Evolutionary conservation across 1,140 invertebrate species (phyloP).

Genomic region (Drosophila biarmipes): DNA sequence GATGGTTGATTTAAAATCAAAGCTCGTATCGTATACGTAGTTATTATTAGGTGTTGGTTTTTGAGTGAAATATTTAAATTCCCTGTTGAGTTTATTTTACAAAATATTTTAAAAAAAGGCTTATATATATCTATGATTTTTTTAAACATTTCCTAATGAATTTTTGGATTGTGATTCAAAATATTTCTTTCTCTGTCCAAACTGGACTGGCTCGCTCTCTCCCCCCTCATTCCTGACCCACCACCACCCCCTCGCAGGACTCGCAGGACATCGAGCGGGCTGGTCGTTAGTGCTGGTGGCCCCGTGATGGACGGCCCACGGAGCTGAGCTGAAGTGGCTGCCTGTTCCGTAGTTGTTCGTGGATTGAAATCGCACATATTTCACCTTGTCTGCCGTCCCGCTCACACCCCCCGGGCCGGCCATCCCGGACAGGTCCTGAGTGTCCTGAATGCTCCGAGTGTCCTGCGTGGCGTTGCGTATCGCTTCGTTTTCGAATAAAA

Average conservation of each 20-base stretch:
- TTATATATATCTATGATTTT: neutral
- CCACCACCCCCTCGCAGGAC: conserved; percentile 21
- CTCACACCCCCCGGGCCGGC: conserved; percentile 13
- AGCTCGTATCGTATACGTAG: no score
- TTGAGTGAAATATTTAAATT: no score
- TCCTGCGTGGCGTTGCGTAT: conserved; percentile 14
- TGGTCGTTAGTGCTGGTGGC: conserved; percentile 8
- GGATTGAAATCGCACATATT: conserved; percentile 51
- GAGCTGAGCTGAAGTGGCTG: conserved; percentile 29
- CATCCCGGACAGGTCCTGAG: conserved; percentile 28
- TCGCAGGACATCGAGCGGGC: conserved; percentile 16
- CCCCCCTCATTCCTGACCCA: neutral
- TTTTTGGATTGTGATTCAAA: neutral
- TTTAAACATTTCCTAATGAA: neutral
- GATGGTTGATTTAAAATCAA: no score
- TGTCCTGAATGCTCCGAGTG: conserved; percentile 21
- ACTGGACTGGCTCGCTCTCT: conserved; percentile 19
- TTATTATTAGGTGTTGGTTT: no score
- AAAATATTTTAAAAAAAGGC: no score
- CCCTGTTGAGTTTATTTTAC: no score
- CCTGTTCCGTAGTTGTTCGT: conserved; percentile 11
- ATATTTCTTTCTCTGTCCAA: conserved; percentile 3
- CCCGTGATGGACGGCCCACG: conserved; percentile 18
- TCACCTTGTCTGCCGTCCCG: conserved; percentile 25
- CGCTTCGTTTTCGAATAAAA: conserved; percentile 39